Base-by-base conservation (phyloP, 2,797 vertebrate genomes). In the Gouania willdenowi region DNA sequence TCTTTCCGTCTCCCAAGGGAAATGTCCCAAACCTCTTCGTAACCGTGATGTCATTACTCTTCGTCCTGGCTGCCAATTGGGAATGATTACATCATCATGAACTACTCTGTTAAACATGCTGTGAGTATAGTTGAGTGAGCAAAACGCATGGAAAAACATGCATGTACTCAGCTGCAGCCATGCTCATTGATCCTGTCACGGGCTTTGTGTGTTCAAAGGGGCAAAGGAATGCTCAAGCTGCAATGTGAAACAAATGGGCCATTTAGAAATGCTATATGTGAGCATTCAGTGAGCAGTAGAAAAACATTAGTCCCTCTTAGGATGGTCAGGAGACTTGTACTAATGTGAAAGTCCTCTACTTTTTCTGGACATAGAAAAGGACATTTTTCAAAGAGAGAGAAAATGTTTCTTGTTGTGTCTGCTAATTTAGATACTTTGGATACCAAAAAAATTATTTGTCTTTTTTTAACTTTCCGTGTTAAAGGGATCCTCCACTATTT, bases 51-150 rank as follows among this genome's bases (percentile, higher is more conserved):
- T 98, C 58, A 86, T 98, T 84, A 97, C 94, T 0, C 89, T 98
- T 54, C 93, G 95, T 95, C 95, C 44, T 98, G 95, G 94, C 83
- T 98, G 54, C 92, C 91, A 23, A 92, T 93, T 66, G 95, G 92
- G 11, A 83, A 71, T 0, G 95, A 97, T 82, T 98, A 92, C 84
- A 97, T 98, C 89, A 98, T 98, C 82, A 97, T 98, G 93, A 98
- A 97, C 86, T 96, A 95, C 85, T 97, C 94, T 0, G 91, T 98
- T 52, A 97, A 94, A 75, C 94, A 97, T 36, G 58, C 84, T 0
- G 94, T 97, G 56, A 92, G 94, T 88, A 24, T 4, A 14, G 4
- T 12, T n/a, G n/a, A 5, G 6, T 8, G 15, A 2, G 25, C 5
- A 8, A n/a, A n/a, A n/a, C 18, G 20, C 19, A 20, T 6, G 6